Percentiles rank a stretch among this genome's conserved stretches.
Evolutionary conservation across 2,113 vertebrate species (phyloP).

Genomic region (Eptesicus fuscus): DNA sequence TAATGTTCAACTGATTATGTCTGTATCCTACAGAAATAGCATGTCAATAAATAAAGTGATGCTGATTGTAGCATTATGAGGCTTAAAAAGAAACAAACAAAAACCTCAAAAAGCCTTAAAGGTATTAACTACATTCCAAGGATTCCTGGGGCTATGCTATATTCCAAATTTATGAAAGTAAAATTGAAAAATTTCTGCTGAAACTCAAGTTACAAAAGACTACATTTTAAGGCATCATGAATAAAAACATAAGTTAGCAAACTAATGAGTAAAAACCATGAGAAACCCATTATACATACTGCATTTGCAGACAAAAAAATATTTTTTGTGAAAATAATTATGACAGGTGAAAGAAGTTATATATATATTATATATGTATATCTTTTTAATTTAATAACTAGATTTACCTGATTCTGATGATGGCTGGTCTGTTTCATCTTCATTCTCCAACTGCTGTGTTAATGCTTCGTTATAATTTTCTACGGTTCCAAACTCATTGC

Average conservation of each 20-base stretch:
- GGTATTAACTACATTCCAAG: neutral
- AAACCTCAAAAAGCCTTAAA: neutral
- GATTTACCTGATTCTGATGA: constrained; percentile 84
- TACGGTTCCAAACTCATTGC: constrained; percentile 47
- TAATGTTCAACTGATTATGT: neutral
- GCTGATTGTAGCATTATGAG: neutral
- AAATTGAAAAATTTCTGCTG: constrained; percentile 11
- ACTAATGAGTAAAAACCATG: neutral
- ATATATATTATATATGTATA: neutral
- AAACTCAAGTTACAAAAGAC: neutral
- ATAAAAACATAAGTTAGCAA: constrained; percentile 3
- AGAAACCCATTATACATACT: neutral
- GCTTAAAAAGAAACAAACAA: neutral
- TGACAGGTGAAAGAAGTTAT: neutral
- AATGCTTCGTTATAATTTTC: constrained; percentile 75
- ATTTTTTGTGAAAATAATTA: neutral
- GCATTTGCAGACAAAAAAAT: neutral
- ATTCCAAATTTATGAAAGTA: neutral
- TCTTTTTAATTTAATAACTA: neutral
- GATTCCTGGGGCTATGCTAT: neutral
- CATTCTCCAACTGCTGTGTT: constrained; percentile 78
- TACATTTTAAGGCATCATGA: neutral
- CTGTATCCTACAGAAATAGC: neutral
- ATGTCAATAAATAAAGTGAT: neutral
- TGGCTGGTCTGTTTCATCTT: constrained; percentile 81